These are phyloP conservation scores for Phrynocephalus guinanensis DNA, from an alignment of 2,797 vertebrate species.

Conservation along the genomic window DNA sequence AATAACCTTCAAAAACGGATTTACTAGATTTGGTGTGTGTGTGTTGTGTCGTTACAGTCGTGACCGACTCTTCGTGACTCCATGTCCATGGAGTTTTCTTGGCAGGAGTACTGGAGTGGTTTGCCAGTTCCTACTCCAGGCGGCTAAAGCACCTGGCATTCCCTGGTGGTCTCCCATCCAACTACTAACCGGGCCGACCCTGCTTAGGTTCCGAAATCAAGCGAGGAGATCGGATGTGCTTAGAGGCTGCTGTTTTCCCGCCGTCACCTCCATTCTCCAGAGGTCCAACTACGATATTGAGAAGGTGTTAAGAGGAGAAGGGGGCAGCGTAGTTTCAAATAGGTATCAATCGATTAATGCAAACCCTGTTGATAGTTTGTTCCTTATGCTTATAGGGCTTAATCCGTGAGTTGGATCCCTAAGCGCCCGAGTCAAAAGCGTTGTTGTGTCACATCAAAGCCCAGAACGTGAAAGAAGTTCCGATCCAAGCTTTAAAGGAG, in stretches of 20 bases:
- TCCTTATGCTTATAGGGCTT: not conserved
- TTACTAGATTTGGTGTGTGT: too few relatives aligned
- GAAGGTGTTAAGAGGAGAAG: not conserved
- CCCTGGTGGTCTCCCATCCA: too few relatives aligned
- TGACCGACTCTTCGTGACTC: too few relatives aligned
- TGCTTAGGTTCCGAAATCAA: too few relatives aligned
- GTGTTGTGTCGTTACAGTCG: too few relatives aligned
- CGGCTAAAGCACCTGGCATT: too few relatives aligned
- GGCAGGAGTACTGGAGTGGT: too few relatives aligned
- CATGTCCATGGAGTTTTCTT: too few relatives aligned
- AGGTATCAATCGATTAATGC: not conserved
- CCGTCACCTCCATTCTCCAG: not conserved
- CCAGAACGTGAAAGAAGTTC: not conserved
- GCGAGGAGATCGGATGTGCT: too few relatives aligned
- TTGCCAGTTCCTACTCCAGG: too few relatives aligned
- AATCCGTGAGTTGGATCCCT: not conserved
- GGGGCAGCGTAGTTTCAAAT: not conserved
- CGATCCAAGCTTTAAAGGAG: not conserved
- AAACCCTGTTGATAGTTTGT: not conserved
- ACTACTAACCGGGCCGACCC: too few relatives aligned
- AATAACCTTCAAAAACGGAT: not conserved
- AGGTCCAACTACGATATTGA: not conserved
- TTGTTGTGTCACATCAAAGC: not conserved
- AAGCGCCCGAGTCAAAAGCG: not conserved
- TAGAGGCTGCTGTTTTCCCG: not conserved